Evolutionary conservation across 2,888 invertebrate genomes (phyloP), one percentile per base, ranked within the genome.

Genomic region (Coronaproctus castanopsis): DNA sequence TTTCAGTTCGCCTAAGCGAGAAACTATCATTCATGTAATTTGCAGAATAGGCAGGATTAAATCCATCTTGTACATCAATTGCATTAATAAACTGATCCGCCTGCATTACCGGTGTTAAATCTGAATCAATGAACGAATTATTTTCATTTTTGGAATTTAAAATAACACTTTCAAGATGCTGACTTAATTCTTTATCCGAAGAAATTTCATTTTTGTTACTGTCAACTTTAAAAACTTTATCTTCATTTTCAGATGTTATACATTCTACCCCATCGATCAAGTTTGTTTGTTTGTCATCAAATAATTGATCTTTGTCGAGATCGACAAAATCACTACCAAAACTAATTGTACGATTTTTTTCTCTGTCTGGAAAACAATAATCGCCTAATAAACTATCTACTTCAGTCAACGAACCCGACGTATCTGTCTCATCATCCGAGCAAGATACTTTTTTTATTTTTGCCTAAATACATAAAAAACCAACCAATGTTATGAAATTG

Each of bases 381-480:
- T 36, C 36, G 8, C 36, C 36, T 8, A 36, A 8, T 36, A 36
- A 36, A 36, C 36, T 36, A 14, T 36, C 36, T 14, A 36, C 36
- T 36, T 36, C 36, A 5, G 36, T 36, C 5, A 36, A 36, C 14
- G 36, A 36, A 36, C 36, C 36, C 14, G 14, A 5, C 5, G 14
- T 14, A 36, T 36, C 36, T 36, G 36, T 5, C 52, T 52, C 21
- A 52, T 52, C 52, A 10, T 20, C 36, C 18, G 1, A 19, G 10
- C 2, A 48, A 24, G 55, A 55, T 54, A 24, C 24, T 54, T 54
- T 24, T 21, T 21, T 51, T 48, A 23, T 20, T 55, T 54, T 58
- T 24, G 24, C 24, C 5, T 48, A 22, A 36, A 19, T n/a, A n/a
- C n/a, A n/a, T n/a, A n/a, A n/a, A n/a, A n/a, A n/a, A n/a, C n/a